Evolutionary conservation across 2,888 invertebrate genomes (phyloP).

Genomic region (Quadroppia sp.): DNA sequence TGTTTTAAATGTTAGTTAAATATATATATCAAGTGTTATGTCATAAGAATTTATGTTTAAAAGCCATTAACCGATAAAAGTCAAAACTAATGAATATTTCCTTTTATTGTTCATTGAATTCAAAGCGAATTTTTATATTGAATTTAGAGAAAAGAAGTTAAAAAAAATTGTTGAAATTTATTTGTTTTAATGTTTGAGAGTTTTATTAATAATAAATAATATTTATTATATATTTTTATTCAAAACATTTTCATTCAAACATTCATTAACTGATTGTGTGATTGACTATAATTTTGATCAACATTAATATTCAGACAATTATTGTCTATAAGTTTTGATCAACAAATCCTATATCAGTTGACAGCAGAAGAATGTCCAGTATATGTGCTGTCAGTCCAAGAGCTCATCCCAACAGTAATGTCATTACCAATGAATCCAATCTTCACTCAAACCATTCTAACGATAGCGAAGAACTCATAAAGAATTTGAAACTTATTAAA

Average conservation of each 20-base stretch:
- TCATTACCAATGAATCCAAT: neutral
- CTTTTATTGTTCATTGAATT: neutral
- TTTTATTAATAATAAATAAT: too few relatives aligned
- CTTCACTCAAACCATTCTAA: neutral
- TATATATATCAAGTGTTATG: neutral
- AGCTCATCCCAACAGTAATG: neutral
- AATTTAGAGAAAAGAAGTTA: too few relatives aligned
- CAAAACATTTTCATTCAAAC: too few relatives aligned
- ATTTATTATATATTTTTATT: too few relatives aligned
- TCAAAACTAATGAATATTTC: neutral
- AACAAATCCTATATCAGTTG: neutral
- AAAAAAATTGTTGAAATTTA: too few relatives aligned
- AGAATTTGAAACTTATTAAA: conserved; percentile 28
- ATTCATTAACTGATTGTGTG: too few relatives aligned
- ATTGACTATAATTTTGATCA: too few relatives aligned
- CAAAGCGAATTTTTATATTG: too few relatives aligned
- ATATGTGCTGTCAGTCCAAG: conserved; percentile 18
- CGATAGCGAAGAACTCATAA: conserved; percentile 1
- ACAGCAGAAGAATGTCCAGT: neutral
- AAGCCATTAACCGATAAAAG: neutral
- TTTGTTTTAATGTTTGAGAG: too few relatives aligned
- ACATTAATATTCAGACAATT: too few relatives aligned
- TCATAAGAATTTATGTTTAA: neutral
- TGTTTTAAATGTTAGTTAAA: neutral
- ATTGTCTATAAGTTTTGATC: too few relatives aligned